Evolutionary conservation across 2,888 invertebrate genomes (phyloP).

Genomic region (Ennomos quercinarius): DNA sequence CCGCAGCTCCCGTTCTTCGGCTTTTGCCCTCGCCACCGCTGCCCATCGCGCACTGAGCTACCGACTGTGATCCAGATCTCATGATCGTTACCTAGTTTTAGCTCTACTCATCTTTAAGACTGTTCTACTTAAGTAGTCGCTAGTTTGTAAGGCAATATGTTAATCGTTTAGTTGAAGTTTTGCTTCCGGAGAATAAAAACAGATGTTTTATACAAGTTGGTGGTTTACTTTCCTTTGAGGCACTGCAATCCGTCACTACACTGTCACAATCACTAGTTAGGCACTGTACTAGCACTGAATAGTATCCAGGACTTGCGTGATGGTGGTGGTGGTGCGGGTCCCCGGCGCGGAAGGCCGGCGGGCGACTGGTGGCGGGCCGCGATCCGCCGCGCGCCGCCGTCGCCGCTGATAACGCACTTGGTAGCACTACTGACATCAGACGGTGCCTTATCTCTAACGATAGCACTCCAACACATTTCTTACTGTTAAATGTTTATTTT

Average conservation of each 20-base stretch:
- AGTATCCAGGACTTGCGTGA: slow-evolving; percentile 15
- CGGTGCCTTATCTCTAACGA: slow-evolving; percentile 46
- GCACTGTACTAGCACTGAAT: slow-evolving; percentile 5
- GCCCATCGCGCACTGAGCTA: slow-evolving; percentile 51
- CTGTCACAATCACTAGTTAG: slow-evolving; percentile 8
- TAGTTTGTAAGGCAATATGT: slow-evolving; percentile 68
- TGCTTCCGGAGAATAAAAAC: slow-evolving; percentile 70
- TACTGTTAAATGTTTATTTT: not conserved
- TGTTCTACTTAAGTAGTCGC: slow-evolving; percentile 80
- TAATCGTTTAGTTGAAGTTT: slow-evolving; percentile 58
- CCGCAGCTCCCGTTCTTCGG: slow-evolving; percentile 67
- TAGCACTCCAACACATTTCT: slow-evolving; percentile 31
- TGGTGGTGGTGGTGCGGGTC: slow-evolving; percentile 27
- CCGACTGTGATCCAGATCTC: slow-evolving; percentile 81
- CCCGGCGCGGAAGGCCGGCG: slow-evolving; percentile 49
- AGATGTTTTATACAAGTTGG: slow-evolving; percentile 60
- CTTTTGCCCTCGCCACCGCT: slow-evolving; percentile 68
- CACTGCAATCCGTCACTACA: slow-evolving; percentile 36
- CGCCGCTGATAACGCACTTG: slow-evolving; percentile 44
- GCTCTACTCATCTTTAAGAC: slow-evolving; percentile 79
- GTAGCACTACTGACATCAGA: slow-evolving; percentile 36
- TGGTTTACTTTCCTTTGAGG: slow-evolving; percentile 55
- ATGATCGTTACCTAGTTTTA: slow-evolving; percentile 79
- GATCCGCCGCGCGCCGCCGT: slow-evolving; percentile 26
- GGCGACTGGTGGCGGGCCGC: slow-evolving; percentile 47